These are phyloP conservation scores for Elegia similella DNA, from an alignment of 2,888 invertebrate genomes.

Conservation along the genomic window DNA sequence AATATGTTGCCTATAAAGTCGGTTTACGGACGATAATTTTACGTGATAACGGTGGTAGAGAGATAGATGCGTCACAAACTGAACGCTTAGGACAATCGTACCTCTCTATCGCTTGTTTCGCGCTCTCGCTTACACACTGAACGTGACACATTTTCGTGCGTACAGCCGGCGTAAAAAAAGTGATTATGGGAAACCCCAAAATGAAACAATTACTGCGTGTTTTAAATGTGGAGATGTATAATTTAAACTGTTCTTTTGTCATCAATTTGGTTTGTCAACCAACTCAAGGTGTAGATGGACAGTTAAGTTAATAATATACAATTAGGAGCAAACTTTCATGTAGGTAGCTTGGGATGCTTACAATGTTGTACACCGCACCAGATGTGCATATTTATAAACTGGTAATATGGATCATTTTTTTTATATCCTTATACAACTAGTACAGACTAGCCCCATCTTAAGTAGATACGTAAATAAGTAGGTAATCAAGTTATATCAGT, in stretches of 20 bases:
- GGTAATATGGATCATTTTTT: not conserved
- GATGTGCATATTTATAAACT: not conserved
- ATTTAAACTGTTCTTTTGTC: not conserved
- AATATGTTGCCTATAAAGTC: too few relatives aligned
- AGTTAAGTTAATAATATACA: conserved; percentile 14
- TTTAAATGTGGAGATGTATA: not conserved
- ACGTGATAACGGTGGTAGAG: too few relatives aligned
- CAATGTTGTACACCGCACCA: conserved; percentile 1
- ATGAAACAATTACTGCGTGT: not conserved
- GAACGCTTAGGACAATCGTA: too few relatives aligned
- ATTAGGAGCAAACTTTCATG: conserved; percentile 9
- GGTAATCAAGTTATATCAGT: not conserved
- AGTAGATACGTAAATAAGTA: not conserved
- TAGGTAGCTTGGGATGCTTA: conserved; percentile 1
- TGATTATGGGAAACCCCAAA: not conserved
- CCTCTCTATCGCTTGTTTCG: too few relatives aligned
- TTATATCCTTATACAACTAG: not conserved
- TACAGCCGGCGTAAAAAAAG: too few relatives aligned
- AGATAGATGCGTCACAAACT: too few relatives aligned
- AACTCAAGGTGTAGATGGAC: conserved; percentile 3
- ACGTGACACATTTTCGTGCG: too few relatives aligned
- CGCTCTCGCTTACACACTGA: too few relatives aligned
- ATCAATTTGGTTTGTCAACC: conserved; percentile 10
- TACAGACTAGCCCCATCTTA: not conserved
- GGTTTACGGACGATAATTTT: too few relatives aligned